A percentile compares a stretch with the other conserved stretches of the same genome.
These are phyloP conservation scores for Rhinophrynus dorsalis DNA, from an alignment of 2,797 vertebrate species.

Conservation along the genomic window DNA sequence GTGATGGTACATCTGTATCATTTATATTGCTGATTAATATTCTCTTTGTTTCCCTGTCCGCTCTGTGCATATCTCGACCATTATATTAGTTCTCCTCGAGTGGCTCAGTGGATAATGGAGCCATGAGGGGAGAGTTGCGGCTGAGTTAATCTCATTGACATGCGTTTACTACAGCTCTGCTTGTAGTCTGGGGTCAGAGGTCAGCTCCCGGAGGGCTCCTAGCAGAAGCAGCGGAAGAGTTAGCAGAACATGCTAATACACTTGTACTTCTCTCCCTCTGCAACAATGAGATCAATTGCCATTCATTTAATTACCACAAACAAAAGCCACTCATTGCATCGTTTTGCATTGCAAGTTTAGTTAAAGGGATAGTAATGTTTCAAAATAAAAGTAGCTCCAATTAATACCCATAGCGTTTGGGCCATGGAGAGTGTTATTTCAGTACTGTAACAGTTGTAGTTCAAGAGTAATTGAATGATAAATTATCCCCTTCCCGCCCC, in stretches of 20 bases:
- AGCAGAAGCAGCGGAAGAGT: conserved; percentile 66
- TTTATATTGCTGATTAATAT: conserved; percentile 80
- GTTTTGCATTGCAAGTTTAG: conserved; percentile 61
- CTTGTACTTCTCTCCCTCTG: conserved; percentile 66
- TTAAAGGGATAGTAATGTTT: too few species aligned
- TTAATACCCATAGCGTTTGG: too few species aligned
- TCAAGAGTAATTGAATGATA: too few species aligned
- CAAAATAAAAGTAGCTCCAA: too few species aligned
- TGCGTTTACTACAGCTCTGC: conserved; percentile 57
- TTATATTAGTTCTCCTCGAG: conserved; percentile 79
- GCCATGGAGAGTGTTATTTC: too few species aligned
- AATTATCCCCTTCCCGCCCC: too few species aligned
- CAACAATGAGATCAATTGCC: conserved; percentile 64
- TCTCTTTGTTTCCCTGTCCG: conserved; percentile 54
- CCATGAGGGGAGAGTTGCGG: conserved; percentile 64
- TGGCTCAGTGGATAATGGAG: conserved; percentile 61
- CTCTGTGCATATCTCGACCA: conserved; percentile 62
- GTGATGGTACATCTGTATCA: conserved; percentile 75
- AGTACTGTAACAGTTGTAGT: too few species aligned
- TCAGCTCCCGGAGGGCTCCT: conserved; percentile 65
- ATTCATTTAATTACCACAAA: conserved; percentile 85
- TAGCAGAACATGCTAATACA: conserved; percentile 80
- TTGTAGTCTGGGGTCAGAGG: conserved; percentile 73
- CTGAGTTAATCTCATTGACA: conserved; percentile 69
- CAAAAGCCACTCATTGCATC: conserved; percentile 66